These are phyloP conservation scores for Tethya wilhelma DNA, from an alignment of 37 sponge, comb jelly and placozoan species.

Conservation along the genomic window DNA sequence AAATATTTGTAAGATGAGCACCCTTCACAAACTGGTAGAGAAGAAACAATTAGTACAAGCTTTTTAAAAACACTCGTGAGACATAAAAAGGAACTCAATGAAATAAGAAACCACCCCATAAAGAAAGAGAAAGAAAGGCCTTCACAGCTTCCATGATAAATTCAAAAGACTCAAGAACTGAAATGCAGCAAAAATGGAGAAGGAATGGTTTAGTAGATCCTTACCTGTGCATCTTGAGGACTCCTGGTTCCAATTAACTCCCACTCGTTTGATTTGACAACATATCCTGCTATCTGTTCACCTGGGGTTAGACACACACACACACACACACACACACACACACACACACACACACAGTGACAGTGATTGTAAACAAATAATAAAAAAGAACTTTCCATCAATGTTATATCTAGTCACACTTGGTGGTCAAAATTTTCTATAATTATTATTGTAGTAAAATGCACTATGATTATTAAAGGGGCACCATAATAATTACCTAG, in stretches of 20 bases:
- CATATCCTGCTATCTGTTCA: conserved; percentile 61
- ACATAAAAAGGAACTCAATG: too few species aligned
- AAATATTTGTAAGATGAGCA: not conserved
- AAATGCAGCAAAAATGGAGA: too few species aligned
- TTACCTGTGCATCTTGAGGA: conserved; percentile 89
- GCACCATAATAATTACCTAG: conserved; percentile 54
- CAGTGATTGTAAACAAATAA: not conserved
- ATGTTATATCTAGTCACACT: too few species aligned
- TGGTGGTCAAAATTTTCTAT: too few species aligned
- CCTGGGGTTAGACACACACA: conserved; percentile 26
- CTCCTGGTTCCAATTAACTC: conserved; percentile 65
- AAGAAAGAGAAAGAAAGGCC: too few species aligned
- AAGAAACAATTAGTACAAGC: not conserved
- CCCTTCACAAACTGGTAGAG: not conserved
- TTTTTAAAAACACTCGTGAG: not conserved
- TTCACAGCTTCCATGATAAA: too few species aligned
- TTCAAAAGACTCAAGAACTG: too few species aligned
- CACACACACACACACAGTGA: not conserved
- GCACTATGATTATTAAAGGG: not conserved
- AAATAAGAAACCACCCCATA: too few species aligned
- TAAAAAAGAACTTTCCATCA: too few species aligned
- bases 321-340: not conserved
- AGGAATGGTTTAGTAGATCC: too few species aligned
- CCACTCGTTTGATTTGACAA: conserved; percentile 50
- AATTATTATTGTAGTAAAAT: too few species aligned